These are phyloP conservation scores for Zophobas morio DNA, from an alignment of 1,140 invertebrate species.

Conservation along the genomic window DNA sequence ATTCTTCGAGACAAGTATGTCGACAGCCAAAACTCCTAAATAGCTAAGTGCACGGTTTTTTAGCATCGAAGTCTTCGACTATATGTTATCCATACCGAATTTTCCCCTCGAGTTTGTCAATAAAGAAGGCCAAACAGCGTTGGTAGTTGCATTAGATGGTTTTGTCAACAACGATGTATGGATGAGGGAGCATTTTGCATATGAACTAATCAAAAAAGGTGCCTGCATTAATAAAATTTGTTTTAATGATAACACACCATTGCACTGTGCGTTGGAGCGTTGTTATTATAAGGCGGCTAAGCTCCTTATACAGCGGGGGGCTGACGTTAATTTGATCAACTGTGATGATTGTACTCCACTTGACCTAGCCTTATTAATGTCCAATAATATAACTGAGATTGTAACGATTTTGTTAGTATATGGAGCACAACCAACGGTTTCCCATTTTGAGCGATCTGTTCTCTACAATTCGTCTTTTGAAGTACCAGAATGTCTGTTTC, in stretches of 20 bases:
- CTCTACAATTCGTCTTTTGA: neutral
- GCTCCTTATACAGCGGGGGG: neutral
- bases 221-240: neutral
- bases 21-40: neutral
- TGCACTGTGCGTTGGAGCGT: neutral
- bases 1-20: constrained; percentile 9
- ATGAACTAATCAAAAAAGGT: constrained; percentile 19
- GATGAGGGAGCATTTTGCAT: constrained; percentile 2
- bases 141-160: neutral
- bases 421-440: neutral
- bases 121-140: neutral
- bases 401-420: too few relatives aligned
- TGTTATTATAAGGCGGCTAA: neutral
- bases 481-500: neutral
- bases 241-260: neutral
- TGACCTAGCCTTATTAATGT: too few relatives aligned
- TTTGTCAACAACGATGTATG: neutral
- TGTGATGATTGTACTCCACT: too few relatives aligned
- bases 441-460: neutral
- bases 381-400: neutral
- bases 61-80: constrained; percentile 10
- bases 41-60: neutral
- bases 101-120: neutral
- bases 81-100: neutral
- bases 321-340: too few relatives aligned